Evolutionary conservation across 2,113 vertebrate species (phyloP), one percentile per base, ranked within the genome.

Genomic region (Urocitellus parryii): DNA sequence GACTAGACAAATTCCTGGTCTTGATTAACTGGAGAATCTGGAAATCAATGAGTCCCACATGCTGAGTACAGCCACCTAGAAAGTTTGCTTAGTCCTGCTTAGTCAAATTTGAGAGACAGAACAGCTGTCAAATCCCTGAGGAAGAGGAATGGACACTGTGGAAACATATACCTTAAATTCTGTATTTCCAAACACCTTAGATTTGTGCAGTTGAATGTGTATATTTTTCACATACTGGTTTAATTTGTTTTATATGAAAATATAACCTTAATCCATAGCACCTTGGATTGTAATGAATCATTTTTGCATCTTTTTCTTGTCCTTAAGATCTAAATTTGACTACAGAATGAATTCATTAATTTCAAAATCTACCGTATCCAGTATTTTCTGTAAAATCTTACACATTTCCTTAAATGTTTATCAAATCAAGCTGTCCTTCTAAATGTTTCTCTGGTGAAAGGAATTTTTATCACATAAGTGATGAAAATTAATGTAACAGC

Each of bases 391-490:
- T 70, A 65, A 96, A 5, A 63, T 4, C 63, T 7, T 65, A 84
- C 22, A 45, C 5, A 77, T 86, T 90, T 87, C 34, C 12, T 67
- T 48, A 90, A 82, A 58, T 45, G 77, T 8, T 72, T 72, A 87
- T 20, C 39, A 76, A 84, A 79, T 84, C 67, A 88, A 56, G 42
- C 39, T 95, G 37, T 84, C 25, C 80, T 81, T 88, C 18, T 91
- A 63, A 81, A 68, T 82, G n/a, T 72, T 80, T 94, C 77, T 45
- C 86, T 89, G 48, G 67, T n/a, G 48, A 78, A 91, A 37, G 25
- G 20, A 77, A 68, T 63, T 67, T 74, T 16, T 42, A 86, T 82
- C 39, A 51, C 61, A 89, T 8, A 88, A 84, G 61, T n/a, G 73
- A 77, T 42, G 39, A 77, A 86, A 58, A 94, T 16, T 63, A 61